Base-by-base conservation (phyloP, 1,140 invertebrate genomes). In the Brachystomella parvula region DNA sequence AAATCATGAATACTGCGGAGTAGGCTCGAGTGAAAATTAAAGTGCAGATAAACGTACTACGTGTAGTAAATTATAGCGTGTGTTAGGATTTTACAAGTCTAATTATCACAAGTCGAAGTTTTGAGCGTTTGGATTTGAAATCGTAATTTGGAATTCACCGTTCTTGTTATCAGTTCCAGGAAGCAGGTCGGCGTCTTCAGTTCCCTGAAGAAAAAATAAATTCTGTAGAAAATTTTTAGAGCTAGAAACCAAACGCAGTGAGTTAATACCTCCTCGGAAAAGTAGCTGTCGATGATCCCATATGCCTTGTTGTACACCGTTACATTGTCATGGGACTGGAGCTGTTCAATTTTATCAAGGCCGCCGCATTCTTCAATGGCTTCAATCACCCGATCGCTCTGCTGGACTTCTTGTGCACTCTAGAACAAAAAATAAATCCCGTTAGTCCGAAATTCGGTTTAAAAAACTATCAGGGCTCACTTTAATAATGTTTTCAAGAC, bases 261-360 rank as follows among this genome's bases (percentile, higher is more conserved):
- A 2, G 31, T 60, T n/a, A n/a, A n/a, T 2, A 66, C 65, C 65
- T 49, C 84, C 21, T 80, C 82, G 60, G 81, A 81, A 76, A 95
- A 96, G 78, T 85, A 96, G 0, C 81, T 83, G 73, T 96, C 92
- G 66, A 96, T 86, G 61, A 96, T 86, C 62, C 82, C 79, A 63
- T 86, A 83, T 6, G 87, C 85, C 77, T 92, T 87, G 75, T 88
- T 86, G 79, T 96, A 96, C 56, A 97, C 85, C 75, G 88, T 81
- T 72, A 85, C 83, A 78, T 89, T 89, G 73, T 86, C 83, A 76
- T 90, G 88, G 65, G 82, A 80, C 73, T 90, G 88, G 9, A 91
- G 77, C 53, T 72, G 74, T 77, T 91, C 88, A 64, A 91, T 83
- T 76, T 86, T 87, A 77, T 91, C 89, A 53, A 92, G 75, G 33